phyloP scores from a whole-genome alignment of 1,140 invertebrate species.

The Pseudomyrmex cubaensis region DNA sequence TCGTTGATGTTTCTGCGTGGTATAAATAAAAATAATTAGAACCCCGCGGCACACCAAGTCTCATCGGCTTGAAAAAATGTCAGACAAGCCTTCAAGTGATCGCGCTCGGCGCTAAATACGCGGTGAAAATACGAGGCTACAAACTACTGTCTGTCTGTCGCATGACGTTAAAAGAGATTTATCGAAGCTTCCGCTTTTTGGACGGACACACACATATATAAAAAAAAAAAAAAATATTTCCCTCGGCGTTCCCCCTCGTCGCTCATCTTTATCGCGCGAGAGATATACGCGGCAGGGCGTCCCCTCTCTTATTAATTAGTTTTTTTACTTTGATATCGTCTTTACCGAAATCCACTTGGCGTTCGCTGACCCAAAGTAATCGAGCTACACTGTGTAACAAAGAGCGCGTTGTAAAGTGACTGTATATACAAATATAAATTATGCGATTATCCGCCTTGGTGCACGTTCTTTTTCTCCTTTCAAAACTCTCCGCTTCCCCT shows the following conservation, averaged over 20 bases:
- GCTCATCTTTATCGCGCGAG: conserved; percentile 51
- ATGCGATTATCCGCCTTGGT: conserved; percentile 76
- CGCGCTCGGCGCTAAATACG: not conserved
- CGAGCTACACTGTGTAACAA: conserved; percentile 79
- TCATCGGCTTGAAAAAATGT: too few species aligned
- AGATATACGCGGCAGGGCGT: conserved; percentile 62
- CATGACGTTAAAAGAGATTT: conserved; percentile 36
- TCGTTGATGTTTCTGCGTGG: too few species aligned
- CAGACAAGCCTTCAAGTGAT: too few species aligned
- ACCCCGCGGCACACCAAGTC: too few species aligned
- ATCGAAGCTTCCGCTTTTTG: conserved; percentile 36
- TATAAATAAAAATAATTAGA: too few species aligned
- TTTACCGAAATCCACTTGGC: conserved; percentile 73
- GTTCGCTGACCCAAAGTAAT: conserved; percentile 76
- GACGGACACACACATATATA: conserved; percentile 31
- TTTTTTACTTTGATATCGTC: conserved; percentile 81
- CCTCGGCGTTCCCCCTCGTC: conserved; percentile 38
- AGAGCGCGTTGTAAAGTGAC: conserved; percentile 84
- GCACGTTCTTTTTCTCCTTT: not conserved
- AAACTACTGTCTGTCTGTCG: conserved; percentile 13
- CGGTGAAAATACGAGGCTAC: conserved; percentile 13
- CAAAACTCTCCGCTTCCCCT: not conserved
- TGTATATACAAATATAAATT: conserved; percentile 85
- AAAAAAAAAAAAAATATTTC: conserved; percentile 8
- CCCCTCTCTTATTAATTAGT: conserved; percentile 73